A percentile compares a stretch with the other conserved stretches of the same genome.
These are phyloP conservation scores for Connochaetes taurinus DNA, from an alignment of 2,113 vertebrate genomes.

Conservation along the genomic window DNA sequence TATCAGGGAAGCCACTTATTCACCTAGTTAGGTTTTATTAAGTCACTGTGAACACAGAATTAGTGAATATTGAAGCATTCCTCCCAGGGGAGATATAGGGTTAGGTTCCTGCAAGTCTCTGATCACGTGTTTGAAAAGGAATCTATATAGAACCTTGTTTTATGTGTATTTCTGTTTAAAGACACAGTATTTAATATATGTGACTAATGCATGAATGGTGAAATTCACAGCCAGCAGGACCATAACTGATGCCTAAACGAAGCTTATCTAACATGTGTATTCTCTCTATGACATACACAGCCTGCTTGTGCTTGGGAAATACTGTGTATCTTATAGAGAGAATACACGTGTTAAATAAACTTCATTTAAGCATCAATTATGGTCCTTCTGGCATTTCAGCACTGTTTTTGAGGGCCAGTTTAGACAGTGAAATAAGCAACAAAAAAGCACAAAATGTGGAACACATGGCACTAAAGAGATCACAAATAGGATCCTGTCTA, in stretches of 20 bases:
- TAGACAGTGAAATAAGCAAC: not conserved
- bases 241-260: not conserved
- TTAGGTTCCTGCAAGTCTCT: not conserved
- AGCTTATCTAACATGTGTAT: accelerated
- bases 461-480: not conserved
- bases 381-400: not conserved
- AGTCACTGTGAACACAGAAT: not conserved
- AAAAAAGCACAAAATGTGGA: not conserved
- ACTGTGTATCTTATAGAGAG: not conserved
- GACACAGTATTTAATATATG: not conserved
- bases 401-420: not conserved
- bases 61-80: not conserved
- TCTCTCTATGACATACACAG: not conserved
- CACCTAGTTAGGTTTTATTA: not conserved
- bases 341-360: not conserved
- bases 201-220: not conserved
- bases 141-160: not conserved
- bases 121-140: not conserved
- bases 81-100: not conserved
- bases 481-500: not conserved
- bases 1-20: not conserved
- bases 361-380: not conserved
- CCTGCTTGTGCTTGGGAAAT: not conserved
- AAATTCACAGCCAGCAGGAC: not conserved
- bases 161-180: not conserved